These are phyloP conservation scores for Limnothrissa miodon DNA, from an alignment of 2,113 vertebrate genomes.

Conservation along the genomic window DNA sequence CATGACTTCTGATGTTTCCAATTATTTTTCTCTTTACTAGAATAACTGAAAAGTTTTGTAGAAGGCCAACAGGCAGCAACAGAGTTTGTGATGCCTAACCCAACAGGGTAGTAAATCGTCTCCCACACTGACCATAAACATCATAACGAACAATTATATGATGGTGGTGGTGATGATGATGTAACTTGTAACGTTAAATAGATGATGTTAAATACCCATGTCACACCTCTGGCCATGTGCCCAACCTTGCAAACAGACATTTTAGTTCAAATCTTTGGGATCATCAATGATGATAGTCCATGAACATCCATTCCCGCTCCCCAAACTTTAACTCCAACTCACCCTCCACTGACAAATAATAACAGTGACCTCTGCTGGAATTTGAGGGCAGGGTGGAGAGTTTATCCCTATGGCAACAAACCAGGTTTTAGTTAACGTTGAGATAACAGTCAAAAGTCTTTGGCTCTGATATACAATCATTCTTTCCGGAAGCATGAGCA, in stretches of 20 bases:
- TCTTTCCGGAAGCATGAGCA: not conserved
- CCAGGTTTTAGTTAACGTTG: not conserved
- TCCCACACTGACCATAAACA: not conserved
- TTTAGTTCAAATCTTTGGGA: not conserved
- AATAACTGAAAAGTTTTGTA: slow-evolving; percentile 24
- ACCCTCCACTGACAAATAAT: slow-evolving; percentile 19
- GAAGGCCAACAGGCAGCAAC: not conserved
- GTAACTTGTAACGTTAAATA: not conserved
- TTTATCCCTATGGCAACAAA: not conserved
- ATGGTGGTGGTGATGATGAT: too few species aligned
- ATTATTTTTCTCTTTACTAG: slow-evolving; percentile 29
- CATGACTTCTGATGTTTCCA: slow-evolving; percentile 30
- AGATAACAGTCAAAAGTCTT: not conserved
- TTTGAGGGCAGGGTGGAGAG: slow-evolving; percentile 20
- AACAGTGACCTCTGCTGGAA: slow-evolving; percentile 38
- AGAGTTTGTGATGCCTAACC: not conserved
- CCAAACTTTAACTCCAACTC: not conserved
- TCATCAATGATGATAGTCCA: not conserved
- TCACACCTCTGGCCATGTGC: not conserved
- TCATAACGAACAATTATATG: not conserved
- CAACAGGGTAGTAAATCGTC: not conserved
- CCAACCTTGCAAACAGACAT: not conserved
- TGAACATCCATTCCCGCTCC: not conserved
- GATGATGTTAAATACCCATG: not conserved
- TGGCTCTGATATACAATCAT: not conserved